Percentiles rank a stretch among this genome's conserved stretches.
These are phyloP conservation scores for Spea multiplicata DNA, from an alignment of 2,113 vertebrate species.

Conservation along the genomic window DNA sequence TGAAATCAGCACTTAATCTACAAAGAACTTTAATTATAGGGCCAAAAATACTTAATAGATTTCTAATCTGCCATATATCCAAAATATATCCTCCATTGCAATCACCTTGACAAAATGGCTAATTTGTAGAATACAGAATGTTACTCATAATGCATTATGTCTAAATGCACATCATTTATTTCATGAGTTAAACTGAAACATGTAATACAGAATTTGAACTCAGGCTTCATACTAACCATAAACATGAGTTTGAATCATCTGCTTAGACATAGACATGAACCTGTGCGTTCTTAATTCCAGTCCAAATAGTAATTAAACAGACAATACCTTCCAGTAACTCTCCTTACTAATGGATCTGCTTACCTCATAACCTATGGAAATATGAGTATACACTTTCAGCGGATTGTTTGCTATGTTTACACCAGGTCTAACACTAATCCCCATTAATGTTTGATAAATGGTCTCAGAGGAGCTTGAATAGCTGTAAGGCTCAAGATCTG, in stretches of 20 bases:
- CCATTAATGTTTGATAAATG: constrained; percentile 75
- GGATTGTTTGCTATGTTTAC: constrained; percentile 69
- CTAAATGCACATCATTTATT: too few species aligned
- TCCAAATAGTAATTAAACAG: constrained; percentile 50
- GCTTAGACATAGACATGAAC: constrained; percentile 48
- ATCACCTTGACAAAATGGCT: too few species aligned
- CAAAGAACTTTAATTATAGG: too few species aligned
- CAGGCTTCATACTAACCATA: constrained; percentile 23
- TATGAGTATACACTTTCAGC: constrained; percentile 62
- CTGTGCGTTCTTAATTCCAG: constrained; percentile 49
- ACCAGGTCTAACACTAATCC: constrained; percentile 73
- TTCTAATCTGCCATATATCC: too few species aligned
- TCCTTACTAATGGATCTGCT: constrained; percentile 63
- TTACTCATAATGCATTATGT: too few species aligned
- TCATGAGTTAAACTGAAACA: too few species aligned
- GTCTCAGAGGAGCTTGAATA: constrained; percentile 65
- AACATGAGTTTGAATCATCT: constrained; percentile 26
- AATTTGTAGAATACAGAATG: too few species aligned
- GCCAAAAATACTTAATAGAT: too few species aligned
- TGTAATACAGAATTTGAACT: neutral
- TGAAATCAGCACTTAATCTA: too few species aligned
- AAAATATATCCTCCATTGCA: too few species aligned
- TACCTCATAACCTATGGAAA: constrained; percentile 68
- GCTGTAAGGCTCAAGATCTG: constrained; percentile 64
- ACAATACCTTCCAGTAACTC: constrained; percentile 51